Evolutionary conservation across 2,888 invertebrate genomes (phyloP).

Genomic region (Marasmarcha lunaedactyla): DNA sequence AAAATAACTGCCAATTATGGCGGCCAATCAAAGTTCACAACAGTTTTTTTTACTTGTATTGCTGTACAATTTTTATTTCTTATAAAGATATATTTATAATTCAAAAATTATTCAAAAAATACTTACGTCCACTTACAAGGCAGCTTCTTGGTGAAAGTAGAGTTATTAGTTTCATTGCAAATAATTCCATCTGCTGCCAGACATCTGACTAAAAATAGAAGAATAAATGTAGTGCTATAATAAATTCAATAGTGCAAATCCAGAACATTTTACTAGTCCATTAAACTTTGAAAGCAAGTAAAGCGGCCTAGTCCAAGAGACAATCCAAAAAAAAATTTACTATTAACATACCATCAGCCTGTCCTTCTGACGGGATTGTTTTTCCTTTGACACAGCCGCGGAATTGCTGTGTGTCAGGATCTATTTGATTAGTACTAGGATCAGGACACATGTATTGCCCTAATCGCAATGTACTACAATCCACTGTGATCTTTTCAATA

Average conservation of each 20-base stretch:
- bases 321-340: no score
- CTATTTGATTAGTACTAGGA: conserved; percentile 81
- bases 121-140: conserved; percentile 97
- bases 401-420: conserved; percentile 90
- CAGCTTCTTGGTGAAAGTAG: conserved; percentile 83
- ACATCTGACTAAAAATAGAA: conserved; percentile 76
- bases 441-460: conserved; percentile 89
- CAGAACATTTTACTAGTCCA: no score
- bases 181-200: conserved; percentile 84
- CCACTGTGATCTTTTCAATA: conserved; percentile 42
- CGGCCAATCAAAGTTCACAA: not conserved
- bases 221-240: conserved; percentile 1
- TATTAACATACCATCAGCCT: conserved; percentile 87
- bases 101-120: conserved; percentile 1
- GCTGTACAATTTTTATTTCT: no score
- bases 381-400: conserved; percentile 76
- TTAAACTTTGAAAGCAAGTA: no score
- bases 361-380: conserved; percentile 73
- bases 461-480: conserved; percentile 79
- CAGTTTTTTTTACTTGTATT: not conserved
- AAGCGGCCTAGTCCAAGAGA: no score
- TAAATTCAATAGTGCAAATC: not conserved
- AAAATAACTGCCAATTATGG: no score
- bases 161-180: conserved; percentile 83
- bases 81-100: no score